Evolutionary conservation across 2,797 vertebrate species (phyloP).

Genomic region (Eulemur albifrons): DNA sequence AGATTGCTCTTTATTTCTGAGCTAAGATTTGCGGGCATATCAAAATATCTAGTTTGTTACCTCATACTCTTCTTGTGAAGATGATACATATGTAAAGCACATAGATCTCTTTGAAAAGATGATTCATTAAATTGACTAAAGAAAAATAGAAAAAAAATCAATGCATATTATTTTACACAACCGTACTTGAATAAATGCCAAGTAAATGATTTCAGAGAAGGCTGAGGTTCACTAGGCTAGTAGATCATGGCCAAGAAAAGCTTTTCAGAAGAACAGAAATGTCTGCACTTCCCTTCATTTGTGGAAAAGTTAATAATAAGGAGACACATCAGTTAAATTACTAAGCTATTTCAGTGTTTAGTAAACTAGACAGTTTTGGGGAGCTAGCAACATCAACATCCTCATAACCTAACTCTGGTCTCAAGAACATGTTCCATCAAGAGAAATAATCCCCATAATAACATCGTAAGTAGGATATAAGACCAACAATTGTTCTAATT

Average conservation of each 20-base stretch:
- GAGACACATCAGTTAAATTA: neutral
- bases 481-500: neutral
- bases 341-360: neutral
- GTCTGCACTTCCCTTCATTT: neutral
- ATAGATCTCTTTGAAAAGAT: neutral
- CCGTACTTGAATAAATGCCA: neutral
- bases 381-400: neutral
- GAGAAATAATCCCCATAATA: neutral
- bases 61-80: neutral
- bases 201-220: neutral
- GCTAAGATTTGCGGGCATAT: neutral
- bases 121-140: neutral
- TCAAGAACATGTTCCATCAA: neutral
- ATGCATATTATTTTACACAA: neutral
- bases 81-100: neutral
- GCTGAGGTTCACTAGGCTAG: neutral
- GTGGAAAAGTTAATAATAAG: neutral
- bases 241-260: neutral
- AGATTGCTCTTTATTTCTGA: neutral
- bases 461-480: neutral
- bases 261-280: neutral
- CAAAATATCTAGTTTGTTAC: neutral
- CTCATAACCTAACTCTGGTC: neutral
- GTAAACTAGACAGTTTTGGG: neutral
- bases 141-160: neutral